Percentiles rank a stretch among this genome's conserved stretches.
Conservation (phyloP, 2,113 vertebrate species). For the Sylvia atricapilla region DNA sequence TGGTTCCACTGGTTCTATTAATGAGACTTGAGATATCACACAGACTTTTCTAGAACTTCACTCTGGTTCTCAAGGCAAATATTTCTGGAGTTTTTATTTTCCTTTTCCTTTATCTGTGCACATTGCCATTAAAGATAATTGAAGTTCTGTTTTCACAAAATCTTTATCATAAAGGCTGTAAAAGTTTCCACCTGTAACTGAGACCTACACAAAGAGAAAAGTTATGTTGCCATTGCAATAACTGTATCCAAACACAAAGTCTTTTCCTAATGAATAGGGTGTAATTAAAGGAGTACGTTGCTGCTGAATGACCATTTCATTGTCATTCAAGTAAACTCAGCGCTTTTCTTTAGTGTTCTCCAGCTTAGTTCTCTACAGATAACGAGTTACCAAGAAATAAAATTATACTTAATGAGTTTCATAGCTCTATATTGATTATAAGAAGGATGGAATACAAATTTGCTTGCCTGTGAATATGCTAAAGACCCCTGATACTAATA, state of each 20-base stretch:
- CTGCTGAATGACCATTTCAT: neutral
- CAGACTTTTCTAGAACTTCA: neutral
- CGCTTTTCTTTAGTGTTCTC: constrained; percentile 5
- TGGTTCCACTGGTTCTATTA: neutral
- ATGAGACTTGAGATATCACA: neutral
- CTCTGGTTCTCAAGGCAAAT: neutral
- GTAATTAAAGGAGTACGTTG: neutral
- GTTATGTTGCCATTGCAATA: neutral
- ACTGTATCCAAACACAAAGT: neutral
- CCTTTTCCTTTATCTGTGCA: neutral
- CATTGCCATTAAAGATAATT: neutral
- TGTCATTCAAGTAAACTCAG: neutral
- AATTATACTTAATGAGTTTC: neutral
- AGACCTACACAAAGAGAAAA: neutral
- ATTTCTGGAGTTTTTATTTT: neutral
- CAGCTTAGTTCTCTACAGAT: neutral
- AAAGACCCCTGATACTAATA: neutral
- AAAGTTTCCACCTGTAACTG: neutral
- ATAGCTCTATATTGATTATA: neutral
- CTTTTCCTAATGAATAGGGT: neutral
- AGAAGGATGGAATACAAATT: neutral
- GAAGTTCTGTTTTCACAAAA: neutral
- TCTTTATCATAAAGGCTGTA: neutral
- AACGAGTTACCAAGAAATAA: neutral
- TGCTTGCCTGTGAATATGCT: neutral